Base-by-base conservation (phyloP, 2,797 vertebrate species). In the Nothura maculosa region DNA sequence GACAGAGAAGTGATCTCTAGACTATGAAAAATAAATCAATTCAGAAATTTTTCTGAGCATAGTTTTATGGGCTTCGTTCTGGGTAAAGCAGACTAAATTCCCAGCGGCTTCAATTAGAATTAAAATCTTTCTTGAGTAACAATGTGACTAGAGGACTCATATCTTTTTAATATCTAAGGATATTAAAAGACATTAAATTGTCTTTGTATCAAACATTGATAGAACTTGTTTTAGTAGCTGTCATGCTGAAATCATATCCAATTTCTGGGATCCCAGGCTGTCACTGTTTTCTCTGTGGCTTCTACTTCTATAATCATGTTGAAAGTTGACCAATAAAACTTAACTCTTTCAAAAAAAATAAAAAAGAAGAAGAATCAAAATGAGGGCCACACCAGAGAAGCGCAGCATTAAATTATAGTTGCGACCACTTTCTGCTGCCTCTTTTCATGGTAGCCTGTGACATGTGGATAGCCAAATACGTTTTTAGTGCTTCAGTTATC, bases 381-480 rank as follows among this genome's bases (percentile, higher is more conserved):
- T 48, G 66, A 48, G 6, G 25, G 22, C 45, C 45, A 34, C 45
- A 68, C 24, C 32, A 76, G 27, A 10, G 14, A 24, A 27, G 10
- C 84, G 10, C 84, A 84, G 11, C 16, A 5, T 10, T 10, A 69
- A 88, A 81, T 36, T 55, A 73, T 24, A 79, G 52, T 36, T 60
- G 24, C 55, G 30, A 7, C 38, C 12, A 12, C 40, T 70, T 67
- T 62, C 52, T 64, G 19, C 32, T n/a, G 4, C 25, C 14, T 81
- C 45, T 72, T 86, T 47, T 40, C 20, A 57, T 45, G 32, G 34
- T 38, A 45, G 19, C 18, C 30, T 1, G 1, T 6, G 19, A 81
- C 27, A 11, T 38, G n/a, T 19, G 52, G 67, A 25, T 0, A 22
- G n/a, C 22, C 2, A 1, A 57, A 7, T 1, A 54, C 42, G 20